Base-by-base conservation (phyloP, 2,888 invertebrate genomes). In the Trilocha varians region DNA sequence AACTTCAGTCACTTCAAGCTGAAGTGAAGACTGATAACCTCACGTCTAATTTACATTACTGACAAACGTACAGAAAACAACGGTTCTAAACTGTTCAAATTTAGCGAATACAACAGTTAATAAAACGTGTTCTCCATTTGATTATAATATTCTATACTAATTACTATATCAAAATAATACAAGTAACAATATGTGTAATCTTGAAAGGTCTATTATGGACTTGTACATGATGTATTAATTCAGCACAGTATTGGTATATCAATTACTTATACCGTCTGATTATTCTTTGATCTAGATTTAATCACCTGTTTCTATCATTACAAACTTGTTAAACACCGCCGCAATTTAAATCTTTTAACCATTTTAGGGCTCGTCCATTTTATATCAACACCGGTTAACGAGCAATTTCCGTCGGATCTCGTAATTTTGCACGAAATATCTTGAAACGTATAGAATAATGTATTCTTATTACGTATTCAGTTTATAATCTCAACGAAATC, bases 401-500 rank as follows among this genome's bases (percentile, higher is more conserved):
- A 36, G 38, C 32, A 16, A 35, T 41, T 35, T 42, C 32, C 15
- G 42, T 42, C 34, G 34, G 36, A 8, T 34, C 42, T 34, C 38
- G 32, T 42, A 38, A 42, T 42, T 32, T 38, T 25, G 42, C 35
- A 25, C 42, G 16, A 42, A 42, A 35, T 42, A 42, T 13, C 32
- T 34, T 16, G 32, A 37, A 40, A 37, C 37, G 38, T 40, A 59
- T 57, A 62, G 64, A 71, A 70, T 74, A 72, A 69, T 66, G 62
- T 53, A 62, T 70, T 69, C 63, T 58, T 65, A 80, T 80, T 79
- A 78, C 62, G 70, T 72, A 82, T 82, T 73, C 78, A 66, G 59
- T 47, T 58, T 65, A 72, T 75, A 79, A 80, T 79, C 78, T 78
- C 72, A 56, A 73, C 76, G 70, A 79, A 82, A 82, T 79, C 78